Evolutionary conservation across 2,113 vertebrate genomes (phyloP), one percentile per base, ranked within the genome.

Genomic region (Phoenicopterus ruber): DNA sequence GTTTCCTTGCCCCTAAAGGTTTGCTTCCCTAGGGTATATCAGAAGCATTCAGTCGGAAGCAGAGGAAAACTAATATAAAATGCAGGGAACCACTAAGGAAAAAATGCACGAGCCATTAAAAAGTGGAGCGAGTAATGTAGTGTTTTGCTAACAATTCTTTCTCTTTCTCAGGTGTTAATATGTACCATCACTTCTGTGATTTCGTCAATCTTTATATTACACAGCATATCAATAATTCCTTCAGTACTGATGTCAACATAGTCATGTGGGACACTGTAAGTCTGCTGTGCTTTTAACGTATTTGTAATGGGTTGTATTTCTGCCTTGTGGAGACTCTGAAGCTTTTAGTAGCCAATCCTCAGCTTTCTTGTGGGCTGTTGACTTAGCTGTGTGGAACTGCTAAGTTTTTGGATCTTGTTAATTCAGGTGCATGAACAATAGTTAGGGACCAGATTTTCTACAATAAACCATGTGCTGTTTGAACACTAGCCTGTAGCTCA

Each of bases 101-200:
- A 70, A 79, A 90, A 47, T 42, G 17, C 28, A 15, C 15, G 10
- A 82, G 36, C 40, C 4, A 54, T 2, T 78, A 65, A 24, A 47
- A 66, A 80, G 13, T 29, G 15, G n/a, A 72, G 10, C 0, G 8
- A 84, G 5, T 49, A 52, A 62, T 20, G 32, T 32, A 28, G 28
- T 61, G 8, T 49, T 79, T 63, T 93, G 20, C 58, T 92, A 70
- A 96, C 57, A 78, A 12, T 78, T 70, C n/a, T 95, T 94, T 97
- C 76, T 92, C 76, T 93, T 70, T 93, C 24, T 63, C 86, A 99
- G 99, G 99, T 73, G 99, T 99, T 65, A 99, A 99, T 92, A 99
- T 99, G 99, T 99, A 99, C 95, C 99, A 99, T 93, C 99, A 99
- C 96, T 99, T 99, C 98, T 99, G 99, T 91, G 99, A 99, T 93